These are phyloP conservation scores for Cossypha heuglini DNA, from an alignment of 2,797 vertebrate species.

Conservation along the genomic window DNA sequence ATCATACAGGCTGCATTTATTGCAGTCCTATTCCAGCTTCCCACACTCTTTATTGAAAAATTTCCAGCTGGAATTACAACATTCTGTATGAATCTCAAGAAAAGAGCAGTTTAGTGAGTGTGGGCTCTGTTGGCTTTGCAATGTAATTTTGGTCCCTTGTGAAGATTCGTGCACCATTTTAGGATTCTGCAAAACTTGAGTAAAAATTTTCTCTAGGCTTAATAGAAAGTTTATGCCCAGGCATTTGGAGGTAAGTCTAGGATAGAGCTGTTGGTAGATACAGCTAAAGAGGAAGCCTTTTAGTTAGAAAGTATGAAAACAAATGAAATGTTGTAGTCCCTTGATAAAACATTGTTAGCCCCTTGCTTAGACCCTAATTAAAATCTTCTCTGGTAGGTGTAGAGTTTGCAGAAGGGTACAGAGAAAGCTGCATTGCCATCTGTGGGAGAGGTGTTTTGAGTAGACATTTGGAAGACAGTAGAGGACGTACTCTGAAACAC, in stretches of 20 bases:
- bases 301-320: not conserved
- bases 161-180: accelerated
- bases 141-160: not conserved
- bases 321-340: not conserved
- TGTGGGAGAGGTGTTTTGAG: not conserved
- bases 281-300: not conserved
- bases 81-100: not conserved
- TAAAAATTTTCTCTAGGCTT: not conserved
- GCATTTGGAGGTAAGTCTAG: not conserved
- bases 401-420: not conserved
- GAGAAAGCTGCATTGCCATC: not conserved
- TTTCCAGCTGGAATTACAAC: not conserved
- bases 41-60: not conserved
- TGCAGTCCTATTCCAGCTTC: not conserved
- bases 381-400: not conserved
- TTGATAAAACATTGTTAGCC: not conserved
- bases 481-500: not conserved
- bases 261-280: not conserved
- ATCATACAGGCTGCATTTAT: not conserved
- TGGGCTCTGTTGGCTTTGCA: not conserved
- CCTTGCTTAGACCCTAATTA: not conserved
- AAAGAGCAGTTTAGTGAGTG: not conserved
- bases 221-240: not conserved
- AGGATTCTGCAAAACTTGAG: not conserved
- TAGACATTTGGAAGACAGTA: conserved; percentile 5